A percentile compares a stretch with the other conserved stretches of the same genome.
Conservation (phyloP, 2,797 vertebrate species). For the Chrosomus eos region DNA sequence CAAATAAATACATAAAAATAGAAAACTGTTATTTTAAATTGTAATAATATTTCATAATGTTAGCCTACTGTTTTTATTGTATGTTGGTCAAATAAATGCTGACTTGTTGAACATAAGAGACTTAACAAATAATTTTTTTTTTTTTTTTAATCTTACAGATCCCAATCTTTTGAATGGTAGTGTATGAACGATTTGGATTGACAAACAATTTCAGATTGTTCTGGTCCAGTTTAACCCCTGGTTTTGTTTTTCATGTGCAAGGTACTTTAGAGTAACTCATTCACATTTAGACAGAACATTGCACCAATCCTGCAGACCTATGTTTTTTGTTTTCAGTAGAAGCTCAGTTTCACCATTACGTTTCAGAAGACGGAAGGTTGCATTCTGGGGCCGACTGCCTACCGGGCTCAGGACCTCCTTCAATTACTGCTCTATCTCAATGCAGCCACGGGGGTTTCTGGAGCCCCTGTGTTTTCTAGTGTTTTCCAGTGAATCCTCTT, state of each 20-base stretch:
- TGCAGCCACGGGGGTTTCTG: conserved; percentile 19
- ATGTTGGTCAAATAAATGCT: background rate
- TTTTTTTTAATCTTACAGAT: background rate
- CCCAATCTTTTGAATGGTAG: background rate
- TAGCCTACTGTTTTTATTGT: background rate
- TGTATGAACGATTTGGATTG: background rate
- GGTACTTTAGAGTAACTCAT: background rate
- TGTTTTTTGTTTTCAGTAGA: background rate
- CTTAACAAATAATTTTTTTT: background rate
- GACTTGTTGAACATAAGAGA: background rate
- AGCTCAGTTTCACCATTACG: conserved; percentile 14
- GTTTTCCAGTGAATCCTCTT: conserved; percentile 36
- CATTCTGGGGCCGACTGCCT: background rate
- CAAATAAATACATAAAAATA: background rate
- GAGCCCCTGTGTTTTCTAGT: conserved; percentile 15
- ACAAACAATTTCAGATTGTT: background rate
- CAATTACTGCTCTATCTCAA: conserved; percentile 37
- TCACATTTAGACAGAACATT: background rate
- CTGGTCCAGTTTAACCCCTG: background rate
- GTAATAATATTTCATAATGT: background rate
- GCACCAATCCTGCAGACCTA: background rate
- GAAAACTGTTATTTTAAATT: background rate
- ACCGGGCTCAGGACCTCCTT: conserved; percentile 25
- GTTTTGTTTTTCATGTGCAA: background rate
- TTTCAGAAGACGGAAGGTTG: conserved; percentile 1